phyloP scores from a whole-genome alignment of 2,113 vertebrate genomes.

The Axis porcinus region DNA sequence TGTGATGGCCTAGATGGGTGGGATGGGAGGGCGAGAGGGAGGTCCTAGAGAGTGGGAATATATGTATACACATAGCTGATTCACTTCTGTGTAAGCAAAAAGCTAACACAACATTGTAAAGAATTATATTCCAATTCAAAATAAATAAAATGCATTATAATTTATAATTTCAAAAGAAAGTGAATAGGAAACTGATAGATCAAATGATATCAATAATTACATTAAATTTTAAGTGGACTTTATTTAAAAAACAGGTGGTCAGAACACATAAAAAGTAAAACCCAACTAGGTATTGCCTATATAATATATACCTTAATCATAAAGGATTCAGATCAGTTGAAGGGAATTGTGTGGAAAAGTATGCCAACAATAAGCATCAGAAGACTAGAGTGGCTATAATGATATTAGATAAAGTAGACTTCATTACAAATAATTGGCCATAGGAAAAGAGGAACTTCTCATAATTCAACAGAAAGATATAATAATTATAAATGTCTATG shows the following conservation, averaged over 20 bases:
- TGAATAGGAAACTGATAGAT: not conserved
- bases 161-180: not conserved
- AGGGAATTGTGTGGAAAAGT: not conserved
- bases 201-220: not conserved
- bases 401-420: not conserved
- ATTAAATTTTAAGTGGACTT: not conserved
- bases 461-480: constrained; percentile 5
- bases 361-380: not conserved
- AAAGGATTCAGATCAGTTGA: not conserved
- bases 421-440: not conserved
- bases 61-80: not conserved
- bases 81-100: not conserved
- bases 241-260: not conserved
- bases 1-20: not conserved
- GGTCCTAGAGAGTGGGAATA: not conserved
- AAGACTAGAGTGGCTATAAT: not conserved
- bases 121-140: not conserved
- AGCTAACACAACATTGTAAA: not conserved
- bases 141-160: not conserved
- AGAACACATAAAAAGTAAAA: not conserved
- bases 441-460: not conserved
- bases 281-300: not conserved
- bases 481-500: not conserved
- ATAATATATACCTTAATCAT: not conserved
- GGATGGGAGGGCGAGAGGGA: not conserved